Percentiles rank a stretch among this genome's conserved stretches.
Evolutionary conservation across 2,113 vertebrate species (phyloP).

Genomic region (Panthera uncia): DNA sequence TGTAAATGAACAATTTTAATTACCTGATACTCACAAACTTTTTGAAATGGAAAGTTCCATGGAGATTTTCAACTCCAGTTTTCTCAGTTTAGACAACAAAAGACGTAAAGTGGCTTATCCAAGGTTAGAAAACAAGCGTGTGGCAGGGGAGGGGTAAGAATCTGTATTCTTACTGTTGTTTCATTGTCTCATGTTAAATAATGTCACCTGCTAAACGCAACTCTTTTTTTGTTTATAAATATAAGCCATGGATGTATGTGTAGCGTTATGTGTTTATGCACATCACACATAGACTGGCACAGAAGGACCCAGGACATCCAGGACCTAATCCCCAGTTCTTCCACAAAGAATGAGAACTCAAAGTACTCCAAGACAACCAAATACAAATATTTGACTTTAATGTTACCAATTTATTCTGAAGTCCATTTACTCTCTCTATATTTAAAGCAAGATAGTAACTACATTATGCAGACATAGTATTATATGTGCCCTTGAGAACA

Average conservation of each 20-base stretch:
- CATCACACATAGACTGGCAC: background rate
- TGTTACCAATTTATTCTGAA: slow-evolving; percentile 68
- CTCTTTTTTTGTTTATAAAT: background rate
- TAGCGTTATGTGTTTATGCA: background rate
- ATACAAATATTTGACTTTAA: slow-evolving; percentile 38
- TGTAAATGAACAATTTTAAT: background rate
- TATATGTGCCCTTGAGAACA: background rate
- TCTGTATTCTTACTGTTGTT: background rate
- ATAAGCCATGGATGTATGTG: background rate
- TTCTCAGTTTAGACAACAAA: background rate
- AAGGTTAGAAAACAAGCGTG: background rate
- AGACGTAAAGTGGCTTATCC: background rate
- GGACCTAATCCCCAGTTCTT: background rate
- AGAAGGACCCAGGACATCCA: background rate
- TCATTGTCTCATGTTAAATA: slow-evolving; percentile 12
- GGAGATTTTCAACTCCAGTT: background rate
- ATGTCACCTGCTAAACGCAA: background rate
- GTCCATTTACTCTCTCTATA: slow-evolving; percentile 34
- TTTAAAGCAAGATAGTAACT: background rate
- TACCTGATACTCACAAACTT: background rate
- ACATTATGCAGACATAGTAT: background rate
- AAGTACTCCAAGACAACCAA: slow-evolving; percentile 49
- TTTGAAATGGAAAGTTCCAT: background rate
- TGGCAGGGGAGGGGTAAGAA: background rate
- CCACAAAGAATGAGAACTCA: background rate